Base-by-base conservation (phyloP, 1,140 invertebrate species). In the Philaenus spumarius region DNA sequence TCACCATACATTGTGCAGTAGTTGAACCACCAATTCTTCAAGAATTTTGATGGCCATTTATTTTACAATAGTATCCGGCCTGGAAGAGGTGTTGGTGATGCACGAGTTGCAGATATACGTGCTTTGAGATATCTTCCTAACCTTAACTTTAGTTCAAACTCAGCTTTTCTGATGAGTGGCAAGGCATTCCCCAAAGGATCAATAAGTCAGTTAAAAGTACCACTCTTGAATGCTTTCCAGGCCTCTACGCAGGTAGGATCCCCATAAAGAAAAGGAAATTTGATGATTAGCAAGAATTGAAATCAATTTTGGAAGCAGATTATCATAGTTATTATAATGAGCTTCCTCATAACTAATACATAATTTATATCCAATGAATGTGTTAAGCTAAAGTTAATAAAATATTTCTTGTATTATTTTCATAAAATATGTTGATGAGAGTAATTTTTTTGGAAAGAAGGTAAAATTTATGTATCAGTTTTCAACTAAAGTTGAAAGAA, bases 91-190 rank as follows among this genome's bases (percentile, higher is more conserved):
- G 40, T 26, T 26, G 60, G 56, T 7, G 60, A 62, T 20, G 55
- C 59, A 4, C 23, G 43, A 17, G 62, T 64, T 2, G 43, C 43
- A 2, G 62, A 61, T 40, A 51, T 61, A 24, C 39, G 60, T 24
- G 47, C 42, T 4, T 24, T 68, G 9, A 52, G 58, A 20, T 66
- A 67, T 47, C 26, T 50, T 19, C 59, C 63, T 37, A 7, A 50
- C 3, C 61, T 61, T 24, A 55, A 30, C 15, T 56, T 66, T 35
- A 9, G 52, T 66, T 53, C 47, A 66, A 65, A 26, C 23, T 63
- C 17, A 34, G 57, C 35, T 43, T 20, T 39, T 14, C 22, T n/a
- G 22, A 56, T 14, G 54, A 57, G 4, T 62, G 61, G 52, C 34
- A 14, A 35, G 17, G 20, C 5, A 11, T 61, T 17, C 58, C 43